These are phyloP conservation scores for Platycercus adscitus DNA, from an alignment of 2,113 vertebrate genomes.

Conservation along the genomic window DNA sequence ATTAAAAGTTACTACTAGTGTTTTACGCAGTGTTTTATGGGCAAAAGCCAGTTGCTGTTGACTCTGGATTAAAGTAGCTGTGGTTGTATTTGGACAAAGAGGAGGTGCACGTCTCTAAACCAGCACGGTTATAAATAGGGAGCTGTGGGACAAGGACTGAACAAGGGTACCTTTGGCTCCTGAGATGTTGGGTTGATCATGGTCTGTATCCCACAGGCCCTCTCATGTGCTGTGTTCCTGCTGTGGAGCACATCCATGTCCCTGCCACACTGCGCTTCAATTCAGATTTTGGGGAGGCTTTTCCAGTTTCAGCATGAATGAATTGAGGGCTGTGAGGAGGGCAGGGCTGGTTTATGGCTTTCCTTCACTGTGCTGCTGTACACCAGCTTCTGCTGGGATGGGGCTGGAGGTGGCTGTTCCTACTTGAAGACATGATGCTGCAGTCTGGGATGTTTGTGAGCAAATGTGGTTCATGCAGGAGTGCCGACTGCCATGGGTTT, in stretches of 20 bases:
- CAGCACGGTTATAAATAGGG: background rate
- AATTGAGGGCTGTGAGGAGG: background rate
- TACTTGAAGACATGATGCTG: background rate
- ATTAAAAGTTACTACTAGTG: background rate
- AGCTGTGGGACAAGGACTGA: background rate
- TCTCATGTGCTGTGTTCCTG: background rate
- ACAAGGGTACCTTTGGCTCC: background rate
- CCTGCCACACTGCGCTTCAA: fast-evolving
- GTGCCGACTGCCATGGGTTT: background rate
- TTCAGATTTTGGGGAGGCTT: fast-evolving
- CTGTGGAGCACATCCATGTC: fast-evolving
- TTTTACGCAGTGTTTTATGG: background rate
- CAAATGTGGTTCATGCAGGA: background rate
- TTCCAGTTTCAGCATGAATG: background rate
- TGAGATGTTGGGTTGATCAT: fast-evolving
- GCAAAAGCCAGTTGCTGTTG: background rate
- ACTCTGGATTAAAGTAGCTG: background rate
- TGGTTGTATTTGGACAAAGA: fast-evolving
- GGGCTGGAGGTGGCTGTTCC: background rate
- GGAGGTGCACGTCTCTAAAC: fast-evolving
- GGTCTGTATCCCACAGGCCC: background rate
- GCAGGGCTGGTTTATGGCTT: fast-evolving
- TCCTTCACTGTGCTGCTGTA: background rate
- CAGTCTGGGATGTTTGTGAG: background rate
- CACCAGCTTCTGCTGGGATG: background rate